phyloP scores from a whole-genome alignment of 2,113 vertebrate genomes.

The Amphilophus citrinellus region DNA sequence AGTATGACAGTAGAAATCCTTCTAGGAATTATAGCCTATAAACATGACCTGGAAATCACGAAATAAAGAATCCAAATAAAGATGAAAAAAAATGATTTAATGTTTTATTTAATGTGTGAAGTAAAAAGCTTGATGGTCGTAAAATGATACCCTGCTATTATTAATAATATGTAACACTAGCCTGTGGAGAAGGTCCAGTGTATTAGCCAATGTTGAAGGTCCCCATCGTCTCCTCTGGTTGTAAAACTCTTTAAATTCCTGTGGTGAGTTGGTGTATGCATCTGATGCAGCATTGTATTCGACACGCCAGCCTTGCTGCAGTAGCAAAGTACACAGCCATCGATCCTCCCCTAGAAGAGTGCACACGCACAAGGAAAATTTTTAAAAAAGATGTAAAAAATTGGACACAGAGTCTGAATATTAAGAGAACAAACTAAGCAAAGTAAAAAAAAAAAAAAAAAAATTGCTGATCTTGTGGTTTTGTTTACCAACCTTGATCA shows the following conservation, averaged over 20 bases:
- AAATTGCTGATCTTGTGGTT: neutral
- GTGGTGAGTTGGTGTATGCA: constrained; percentile 85
- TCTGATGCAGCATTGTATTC: constrained; percentile 88
- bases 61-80: neutral
- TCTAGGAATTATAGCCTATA: neutral
- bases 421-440: neutral
- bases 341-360: constrained; percentile 83
- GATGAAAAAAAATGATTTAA: neutral
- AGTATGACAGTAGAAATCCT: neutral
- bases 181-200: constrained; percentile 83
- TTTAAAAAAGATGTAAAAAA: neutral
- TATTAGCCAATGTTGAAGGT: constrained; percentile 86
- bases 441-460: neutral
- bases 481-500: constrained; percentile 79
- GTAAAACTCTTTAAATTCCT: constrained; percentile 88
- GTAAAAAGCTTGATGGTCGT: neutral
- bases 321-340: constrained; percentile 86
- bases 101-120: neutral
- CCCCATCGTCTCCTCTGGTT: constrained; percentile 87
- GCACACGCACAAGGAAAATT: neutral
- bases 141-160: neutral
- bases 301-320: constrained; percentile 87
- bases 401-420: neutral
- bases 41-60: neutral
- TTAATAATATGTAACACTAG: neutral